A percentile compares a stretch with the other conserved stretches of the same genome.
These are phyloP conservation scores for Colletes latitarsis DNA, from an alignment of 1,140 invertebrate genomes.

Conservation along the genomic window DNA sequence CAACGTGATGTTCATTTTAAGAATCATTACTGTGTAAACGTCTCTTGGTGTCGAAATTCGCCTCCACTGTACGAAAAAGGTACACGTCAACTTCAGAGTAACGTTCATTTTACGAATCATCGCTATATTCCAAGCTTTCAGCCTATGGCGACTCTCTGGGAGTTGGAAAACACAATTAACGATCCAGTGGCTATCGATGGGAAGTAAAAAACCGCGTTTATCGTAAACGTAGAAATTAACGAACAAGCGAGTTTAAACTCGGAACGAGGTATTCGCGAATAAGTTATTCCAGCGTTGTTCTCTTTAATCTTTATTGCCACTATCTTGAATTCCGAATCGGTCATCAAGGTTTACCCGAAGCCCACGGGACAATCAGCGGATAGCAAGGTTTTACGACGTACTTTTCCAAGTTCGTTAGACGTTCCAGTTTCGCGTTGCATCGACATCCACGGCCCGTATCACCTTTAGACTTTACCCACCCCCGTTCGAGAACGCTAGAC, in stretches of 20 bases:
- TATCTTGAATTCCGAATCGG: constrained; percentile 56
- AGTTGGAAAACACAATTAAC: too few species aligned
- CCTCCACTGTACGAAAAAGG: too few species aligned
- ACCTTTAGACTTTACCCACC: constrained; percentile 7
- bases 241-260: neutral
- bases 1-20: too few species aligned
- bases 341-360: constrained; percentile 29
- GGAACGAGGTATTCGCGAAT: neutral
- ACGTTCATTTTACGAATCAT: too few species aligned
- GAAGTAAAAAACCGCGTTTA: neutral
- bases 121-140: too few species aligned
- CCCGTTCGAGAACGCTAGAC: constrained; percentile 4
- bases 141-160: too few species aligned
- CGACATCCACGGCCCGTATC: constrained; percentile 36
- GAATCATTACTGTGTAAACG: too few species aligned
- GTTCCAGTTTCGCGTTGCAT: constrained; percentile 40
- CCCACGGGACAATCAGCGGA: constrained; percentile 49
- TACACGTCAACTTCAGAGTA: too few species aligned
- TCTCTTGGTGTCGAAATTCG: too few species aligned
- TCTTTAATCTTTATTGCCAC: constrained; percentile 40
- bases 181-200: too few species aligned
- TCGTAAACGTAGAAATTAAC: neutral
- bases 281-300: constrained; percentile 29
- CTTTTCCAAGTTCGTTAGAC: constrained; percentile 63
- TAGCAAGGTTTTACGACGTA: constrained; percentile 56